Conservation (phyloP, 1,140 invertebrate species). For the Neuroterus valhalla region DNA sequence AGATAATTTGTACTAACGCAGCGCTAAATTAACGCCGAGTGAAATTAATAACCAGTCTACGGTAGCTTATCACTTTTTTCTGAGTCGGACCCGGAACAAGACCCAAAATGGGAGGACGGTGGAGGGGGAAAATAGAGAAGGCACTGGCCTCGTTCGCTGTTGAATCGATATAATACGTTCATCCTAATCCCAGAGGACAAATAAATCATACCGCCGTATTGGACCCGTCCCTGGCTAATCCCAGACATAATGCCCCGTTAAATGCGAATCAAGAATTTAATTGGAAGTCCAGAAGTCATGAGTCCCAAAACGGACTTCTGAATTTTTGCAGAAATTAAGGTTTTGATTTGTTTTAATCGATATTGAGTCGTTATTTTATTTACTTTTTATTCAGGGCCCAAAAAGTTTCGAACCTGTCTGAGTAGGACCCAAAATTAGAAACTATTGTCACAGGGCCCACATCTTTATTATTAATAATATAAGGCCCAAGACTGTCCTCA, state of each 20-base stretch:
- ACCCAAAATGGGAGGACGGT: background rate
- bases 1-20: too few species aligned
- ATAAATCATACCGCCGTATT: slow-evolving; percentile 32
- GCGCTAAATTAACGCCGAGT: too few species aligned
- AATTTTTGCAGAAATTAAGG: background rate
- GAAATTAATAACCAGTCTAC: too few species aligned
- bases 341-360: too few species aligned
- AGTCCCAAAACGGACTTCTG: background rate
- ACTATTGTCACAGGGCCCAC: too few species aligned
- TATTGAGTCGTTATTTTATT: too few species aligned
- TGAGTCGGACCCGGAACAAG: background rate
- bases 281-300: slow-evolving; percentile 34
- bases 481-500: too few species aligned
- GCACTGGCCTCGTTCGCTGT: slow-evolving; percentile 37
- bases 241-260: slow-evolving; percentile 38
- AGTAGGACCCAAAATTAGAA: too few species aligned
- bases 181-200: slow-evolving; percentile 33
- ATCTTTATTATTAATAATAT: too few species aligned
- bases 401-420: too few species aligned
- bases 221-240: slow-evolving; percentile 35
- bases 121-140: slow-evolving; percentile 9
- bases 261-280: slow-evolving; percentile 44
- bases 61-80: too few species aligned
- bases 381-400: too few species aligned
- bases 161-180: slow-evolving; percentile 33